Evolutionary conservation across 2,113 vertebrate genomes (phyloP).

Genomic region (Cygnus buccinator): DNA sequence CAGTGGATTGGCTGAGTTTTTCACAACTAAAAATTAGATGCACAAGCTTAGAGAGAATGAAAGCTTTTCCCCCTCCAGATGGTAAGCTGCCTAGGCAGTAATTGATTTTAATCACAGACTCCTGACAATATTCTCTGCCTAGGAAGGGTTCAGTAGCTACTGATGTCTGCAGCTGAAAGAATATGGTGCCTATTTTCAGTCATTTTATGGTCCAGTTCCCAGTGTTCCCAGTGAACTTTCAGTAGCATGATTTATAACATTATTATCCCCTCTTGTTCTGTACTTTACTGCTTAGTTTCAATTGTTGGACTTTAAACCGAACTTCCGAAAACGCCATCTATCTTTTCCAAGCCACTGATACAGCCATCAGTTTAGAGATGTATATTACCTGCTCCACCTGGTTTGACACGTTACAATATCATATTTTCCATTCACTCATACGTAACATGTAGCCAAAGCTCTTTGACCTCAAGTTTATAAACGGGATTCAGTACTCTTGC

Average conservation of each 20-base stretch:
- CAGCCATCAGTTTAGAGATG: background rate
- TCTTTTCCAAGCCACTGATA: conserved; percentile 3
- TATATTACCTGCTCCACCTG: background rate
- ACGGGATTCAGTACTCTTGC: conserved; percentile 8
- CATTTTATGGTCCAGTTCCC: conserved; percentile 11
- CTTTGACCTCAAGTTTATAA: conserved; percentile 53
- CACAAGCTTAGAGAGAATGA: background rate
- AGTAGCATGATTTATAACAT: background rate
- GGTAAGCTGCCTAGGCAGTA: background rate
- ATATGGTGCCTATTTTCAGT: background rate
- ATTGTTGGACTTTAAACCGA: background rate
- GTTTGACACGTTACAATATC: background rate
- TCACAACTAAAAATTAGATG: background rate
- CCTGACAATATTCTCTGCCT: conserved; percentile 5
- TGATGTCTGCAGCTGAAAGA: conserved; percentile 11
- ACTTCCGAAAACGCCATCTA: background rate
- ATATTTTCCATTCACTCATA: background rate
- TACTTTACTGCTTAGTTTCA: conserved; percentile 10
- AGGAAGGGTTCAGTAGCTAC: background rate
- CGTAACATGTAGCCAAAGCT: background rate
- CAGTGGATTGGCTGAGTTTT: background rate
- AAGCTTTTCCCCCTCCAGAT: background rate
- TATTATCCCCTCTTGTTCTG: background rate
- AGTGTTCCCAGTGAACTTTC: background rate
- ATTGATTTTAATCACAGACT: conserved; percentile 13